A percentile compares a stretch with the other conserved stretches of the same genome.
These are phyloP conservation scores for Unio pictorum DNA, from an alignment of 2,888 invertebrate species.

Conservation along the genomic window DNA sequence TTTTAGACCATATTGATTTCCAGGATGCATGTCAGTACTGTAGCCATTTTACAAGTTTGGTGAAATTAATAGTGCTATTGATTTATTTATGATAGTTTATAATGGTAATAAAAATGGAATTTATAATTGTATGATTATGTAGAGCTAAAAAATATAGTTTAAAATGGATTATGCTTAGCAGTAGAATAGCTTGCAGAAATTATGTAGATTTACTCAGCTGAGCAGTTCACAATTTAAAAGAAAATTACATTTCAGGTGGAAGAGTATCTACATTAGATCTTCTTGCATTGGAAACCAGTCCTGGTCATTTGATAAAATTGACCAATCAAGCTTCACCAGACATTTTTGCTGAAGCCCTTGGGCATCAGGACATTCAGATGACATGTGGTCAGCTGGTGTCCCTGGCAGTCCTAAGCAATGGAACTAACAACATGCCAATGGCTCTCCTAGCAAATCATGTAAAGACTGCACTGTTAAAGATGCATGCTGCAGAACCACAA, in stretches of 20 bases:
- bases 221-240: background rate
- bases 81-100: too few relatives aligned
- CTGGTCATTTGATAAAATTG: conserved; percentile 61
- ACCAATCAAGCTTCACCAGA: conserved; percentile 54
- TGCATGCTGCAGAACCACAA: conserved; percentile 43
- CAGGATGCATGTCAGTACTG: too few relatives aligned
- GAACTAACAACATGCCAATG: conserved; percentile 58
- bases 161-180: too few relatives aligned
- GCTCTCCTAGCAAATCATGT: conserved; percentile 65
- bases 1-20: too few relatives aligned
- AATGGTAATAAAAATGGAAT: too few relatives aligned
- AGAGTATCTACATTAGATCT: conserved; percentile 58
- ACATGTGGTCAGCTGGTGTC: conserved; percentile 67
- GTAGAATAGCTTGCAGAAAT: too few relatives aligned
- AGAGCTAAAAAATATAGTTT: too few relatives aligned
- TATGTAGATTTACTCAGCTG: too few relatives aligned
- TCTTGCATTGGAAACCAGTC: conserved; percentile 60
- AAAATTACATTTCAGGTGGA: conserved; percentile 42
- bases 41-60: too few relatives aligned
- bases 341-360: conserved; percentile 46
- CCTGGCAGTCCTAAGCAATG: conserved; percentile 59
- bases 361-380: conserved; percentile 33
- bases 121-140: too few relatives aligned
- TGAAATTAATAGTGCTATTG: too few relatives aligned
- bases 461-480: conserved; percentile 54